phyloP scores from a whole-genome alignment of 2,113 vertebrate species.

The Mungos mungo region DNA sequence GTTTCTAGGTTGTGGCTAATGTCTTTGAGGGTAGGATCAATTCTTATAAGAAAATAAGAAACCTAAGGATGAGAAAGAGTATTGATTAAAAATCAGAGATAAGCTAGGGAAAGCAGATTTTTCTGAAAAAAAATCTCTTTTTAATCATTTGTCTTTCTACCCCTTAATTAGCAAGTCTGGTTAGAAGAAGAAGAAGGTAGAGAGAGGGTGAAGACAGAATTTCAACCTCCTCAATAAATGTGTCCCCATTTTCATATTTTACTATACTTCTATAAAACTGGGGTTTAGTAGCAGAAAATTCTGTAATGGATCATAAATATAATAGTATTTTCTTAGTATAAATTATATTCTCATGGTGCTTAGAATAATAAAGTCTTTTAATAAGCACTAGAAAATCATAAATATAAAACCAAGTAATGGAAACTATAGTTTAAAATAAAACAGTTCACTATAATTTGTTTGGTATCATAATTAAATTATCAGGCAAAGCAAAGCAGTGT shows the following conservation, averaged over 20 bases:
- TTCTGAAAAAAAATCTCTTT: not conserved
- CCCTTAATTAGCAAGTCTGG: not conserved
- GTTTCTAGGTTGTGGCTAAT: not conserved
- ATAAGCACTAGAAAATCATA: slow-evolving; percentile 44
- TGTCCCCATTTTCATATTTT: not conserved
- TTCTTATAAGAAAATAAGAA: slow-evolving; percentile 16
- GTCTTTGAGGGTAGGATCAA: not conserved
- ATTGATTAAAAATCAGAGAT: not conserved
- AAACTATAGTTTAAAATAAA: slow-evolving; percentile 35
- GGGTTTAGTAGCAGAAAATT: not conserved
- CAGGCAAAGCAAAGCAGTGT: no score
- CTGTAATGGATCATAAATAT: not conserved
- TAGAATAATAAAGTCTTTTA: slow-evolving; percentile 55
- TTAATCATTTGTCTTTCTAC: not conserved
- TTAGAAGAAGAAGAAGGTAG: not conserved
- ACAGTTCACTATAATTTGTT: not conserved
- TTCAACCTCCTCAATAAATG: not conserved
- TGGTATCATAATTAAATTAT: slow-evolving; percentile 62
- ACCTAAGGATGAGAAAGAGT: not conserved
- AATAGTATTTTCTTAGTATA: not conserved
- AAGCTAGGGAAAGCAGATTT: not conserved
- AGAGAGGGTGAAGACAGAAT: not conserved
- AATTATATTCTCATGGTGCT: not conserved
- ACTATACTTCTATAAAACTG: not conserved
- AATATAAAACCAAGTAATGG: slow-evolving; percentile 46